A percentile compares a stretch with the other conserved stretches of the same genome.
These are phyloP conservation scores for Gryllus longicercus DNA, from an alignment of 2,888 invertebrate genomes.

Conservation along the genomic window DNA sequence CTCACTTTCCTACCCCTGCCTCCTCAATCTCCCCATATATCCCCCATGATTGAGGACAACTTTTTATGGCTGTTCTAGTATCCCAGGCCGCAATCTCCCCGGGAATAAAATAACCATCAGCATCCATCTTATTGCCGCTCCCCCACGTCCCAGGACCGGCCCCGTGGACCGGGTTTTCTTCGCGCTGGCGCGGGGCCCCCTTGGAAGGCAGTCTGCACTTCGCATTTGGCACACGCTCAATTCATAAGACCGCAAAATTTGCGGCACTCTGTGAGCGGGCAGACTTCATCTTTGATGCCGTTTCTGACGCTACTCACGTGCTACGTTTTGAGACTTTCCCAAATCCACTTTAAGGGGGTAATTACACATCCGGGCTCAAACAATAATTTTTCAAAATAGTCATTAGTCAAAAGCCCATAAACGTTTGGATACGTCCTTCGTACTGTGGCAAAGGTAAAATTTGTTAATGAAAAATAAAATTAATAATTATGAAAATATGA, in stretches of 20 bases:
- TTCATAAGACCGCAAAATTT: conserved; percentile 17
- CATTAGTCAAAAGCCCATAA: too few species aligned
- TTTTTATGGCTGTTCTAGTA: conserved; percentile 1
- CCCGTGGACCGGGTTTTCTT: not conserved
- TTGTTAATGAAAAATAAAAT: too few species aligned
- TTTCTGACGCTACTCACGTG: too few species aligned
- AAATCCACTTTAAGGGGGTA: too few species aligned
- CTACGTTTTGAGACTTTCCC: too few species aligned
- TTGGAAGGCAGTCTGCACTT: not conserved
- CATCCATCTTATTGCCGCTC: not conserved
- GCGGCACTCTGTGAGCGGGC: not conserved
- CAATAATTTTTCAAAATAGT: too few species aligned
- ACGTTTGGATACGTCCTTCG: too few species aligned
- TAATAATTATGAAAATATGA: too few species aligned
- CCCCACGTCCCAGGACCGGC: not conserved
- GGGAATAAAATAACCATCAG: conserved; percentile 17
- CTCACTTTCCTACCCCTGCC: not conserved
- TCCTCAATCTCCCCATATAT: not conserved
- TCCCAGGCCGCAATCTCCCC: not conserved
- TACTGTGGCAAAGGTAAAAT: too few species aligned
- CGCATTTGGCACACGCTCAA: conserved; percentile 7
- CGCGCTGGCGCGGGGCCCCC: not conserved
- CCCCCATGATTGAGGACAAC: conserved; percentile 4
- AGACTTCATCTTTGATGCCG: too few species aligned
- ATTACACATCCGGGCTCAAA: too few species aligned